Evolutionary conservation across 2,113 vertebrate species (phyloP).

Genomic region (Leptobrachium leishanense): DNA sequence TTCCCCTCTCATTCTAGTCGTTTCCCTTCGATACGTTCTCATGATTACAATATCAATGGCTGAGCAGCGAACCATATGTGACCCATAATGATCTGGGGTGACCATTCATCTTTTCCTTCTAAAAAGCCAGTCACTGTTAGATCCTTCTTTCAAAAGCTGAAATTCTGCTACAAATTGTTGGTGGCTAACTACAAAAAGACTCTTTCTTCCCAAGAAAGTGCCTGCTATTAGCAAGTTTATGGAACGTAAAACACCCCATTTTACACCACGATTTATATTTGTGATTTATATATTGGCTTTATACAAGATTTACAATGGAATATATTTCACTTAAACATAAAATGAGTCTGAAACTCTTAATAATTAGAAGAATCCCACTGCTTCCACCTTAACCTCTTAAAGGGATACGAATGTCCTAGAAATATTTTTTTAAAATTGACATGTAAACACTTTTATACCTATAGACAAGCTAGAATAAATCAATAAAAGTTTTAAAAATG

Average conservation of each 20-base stretch:
- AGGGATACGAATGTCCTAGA: too few relatives aligned
- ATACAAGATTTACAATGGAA: background rate
- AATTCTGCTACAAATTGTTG: slow-evolving; percentile 42
- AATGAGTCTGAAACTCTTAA: too few relatives aligned
- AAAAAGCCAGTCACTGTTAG: slow-evolving; percentile 31
- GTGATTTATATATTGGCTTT: background rate
- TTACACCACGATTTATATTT: background rate
- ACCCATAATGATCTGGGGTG: slow-evolving; percentile 24
- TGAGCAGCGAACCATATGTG: slow-evolving; percentile 40
- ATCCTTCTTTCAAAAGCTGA: slow-evolving; percentile 31
- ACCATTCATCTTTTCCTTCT: slow-evolving; percentile 37
- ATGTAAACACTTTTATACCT: too few relatives aligned
- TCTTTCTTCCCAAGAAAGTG: background rate
- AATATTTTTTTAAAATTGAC: too few relatives aligned
- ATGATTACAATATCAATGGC: slow-evolving; percentile 40
- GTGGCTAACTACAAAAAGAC: slow-evolving; percentile 22
- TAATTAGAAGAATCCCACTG: too few relatives aligned
- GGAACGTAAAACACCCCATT: background rate
- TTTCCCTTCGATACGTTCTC: slow-evolving; percentile 25
- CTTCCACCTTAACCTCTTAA: too few relatives aligned
- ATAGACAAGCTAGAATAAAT: too few relatives aligned
- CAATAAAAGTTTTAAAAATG: too few relatives aligned
- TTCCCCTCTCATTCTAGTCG: background rate
- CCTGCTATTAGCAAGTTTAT: slow-evolving; percentile 16
- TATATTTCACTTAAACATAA: too few relatives aligned